Evolutionary conservation across 2,888 invertebrate genomes (phyloP).

Genomic region (Hydriomena furcata): DNA sequence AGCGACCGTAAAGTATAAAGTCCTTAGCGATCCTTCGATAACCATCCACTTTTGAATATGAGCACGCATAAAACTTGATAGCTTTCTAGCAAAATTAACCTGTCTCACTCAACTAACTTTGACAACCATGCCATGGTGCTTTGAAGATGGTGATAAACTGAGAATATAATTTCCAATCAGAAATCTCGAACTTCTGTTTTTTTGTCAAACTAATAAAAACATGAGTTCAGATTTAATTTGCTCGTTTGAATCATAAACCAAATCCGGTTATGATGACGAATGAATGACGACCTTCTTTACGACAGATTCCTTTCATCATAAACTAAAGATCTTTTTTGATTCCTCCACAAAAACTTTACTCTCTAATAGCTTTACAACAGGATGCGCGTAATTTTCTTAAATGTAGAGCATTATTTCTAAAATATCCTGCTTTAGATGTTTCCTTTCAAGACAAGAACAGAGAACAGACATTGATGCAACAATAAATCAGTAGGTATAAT

Average conservation of each 20-base stretch:
- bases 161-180: too few species aligned
- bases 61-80: too few species aligned
- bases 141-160: too few species aligned
- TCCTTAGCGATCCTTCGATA: too few species aligned
- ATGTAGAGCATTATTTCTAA: slow-evolving; percentile 52
- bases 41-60: too few species aligned
- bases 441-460: slow-evolving; percentile 33
- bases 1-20: too few species aligned
- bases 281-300: neutral
- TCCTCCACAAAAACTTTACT: slow-evolving; percentile 3
- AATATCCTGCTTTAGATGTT: slow-evolving; percentile 50
- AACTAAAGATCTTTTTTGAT: slow-evolving; percentile 6
- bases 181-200: too few species aligned
- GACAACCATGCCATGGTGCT: too few species aligned
- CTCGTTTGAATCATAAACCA: slow-evolving; percentile 7
- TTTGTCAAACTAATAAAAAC: neutral
- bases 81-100: too few species aligned
- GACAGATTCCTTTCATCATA: neutral
- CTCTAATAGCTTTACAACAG: slow-evolving; percentile 35
- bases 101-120: too few species aligned
- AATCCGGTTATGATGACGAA: slow-evolving; percentile 17
- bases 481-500: slow-evolving; percentile 12
- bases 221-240: slow-evolving; percentile 11
- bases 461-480: slow-evolving; percentile 13
- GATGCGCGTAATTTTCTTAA: slow-evolving; percentile 55